A percentile compares a stretch with the other conserved stretches of the same genome.
phyloP scores from a whole-genome alignment of 2,797 vertebrate species.

The Lagocephalus sceleratus region DNA sequence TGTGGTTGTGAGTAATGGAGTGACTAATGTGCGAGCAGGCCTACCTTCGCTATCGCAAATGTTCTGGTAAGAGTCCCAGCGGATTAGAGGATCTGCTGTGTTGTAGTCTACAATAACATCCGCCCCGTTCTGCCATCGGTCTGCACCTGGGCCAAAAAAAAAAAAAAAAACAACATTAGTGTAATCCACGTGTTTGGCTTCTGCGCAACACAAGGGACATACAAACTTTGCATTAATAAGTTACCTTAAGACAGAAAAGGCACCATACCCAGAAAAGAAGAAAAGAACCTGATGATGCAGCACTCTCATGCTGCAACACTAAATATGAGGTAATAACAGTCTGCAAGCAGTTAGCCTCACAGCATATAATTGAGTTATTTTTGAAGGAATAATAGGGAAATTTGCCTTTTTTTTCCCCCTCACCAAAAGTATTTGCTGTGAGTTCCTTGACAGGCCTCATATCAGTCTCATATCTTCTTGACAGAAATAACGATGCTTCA shows the following conservation, averaged over 20 bases:
- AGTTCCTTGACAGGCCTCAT: too few species aligned
- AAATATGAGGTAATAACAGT: too few species aligned
- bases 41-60: slow-evolving; percentile 87
- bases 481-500: too few species aligned
- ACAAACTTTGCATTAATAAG: background rate
- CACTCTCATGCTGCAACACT: too few species aligned
- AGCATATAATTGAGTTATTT: too few species aligned
- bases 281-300: background rate
- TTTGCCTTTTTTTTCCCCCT: too few species aligned
- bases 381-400: too few species aligned
- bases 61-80: slow-evolving; percentile 95
- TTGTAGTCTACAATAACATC: slow-evolving; percentile 88
- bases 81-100: slow-evolving; percentile 84
- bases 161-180: slow-evolving; percentile 14
- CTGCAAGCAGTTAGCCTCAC: too few species aligned
- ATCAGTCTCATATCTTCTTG: too few species aligned
- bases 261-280: background rate
- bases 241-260: background rate
- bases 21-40: slow-evolving; percentile 16
- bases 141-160: slow-evolving; percentile 54
- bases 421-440: too few species aligned
- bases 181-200: background rate
- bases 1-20: slow-evolving; percentile 15
- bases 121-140: slow-evolving; percentile 81
- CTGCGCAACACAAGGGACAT: background rate